Evolutionary conservation across 2,888 invertebrate species (phyloP), one percentile per base, ranked within the genome.

Genomic region (Ectemnius cavifrons): DNA sequence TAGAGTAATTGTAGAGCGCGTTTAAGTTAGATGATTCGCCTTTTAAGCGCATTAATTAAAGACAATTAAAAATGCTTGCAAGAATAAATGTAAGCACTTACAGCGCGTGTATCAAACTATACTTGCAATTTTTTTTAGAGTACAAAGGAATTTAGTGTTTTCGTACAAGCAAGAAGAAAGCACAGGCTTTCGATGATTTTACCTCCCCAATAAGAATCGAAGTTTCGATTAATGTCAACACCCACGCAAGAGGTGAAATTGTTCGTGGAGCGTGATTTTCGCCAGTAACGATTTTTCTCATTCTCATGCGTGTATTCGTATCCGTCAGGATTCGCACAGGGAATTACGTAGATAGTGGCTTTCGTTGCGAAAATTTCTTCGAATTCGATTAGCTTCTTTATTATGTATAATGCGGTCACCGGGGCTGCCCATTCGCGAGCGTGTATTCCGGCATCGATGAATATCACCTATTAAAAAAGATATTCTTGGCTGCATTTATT

Each of bases 181-280:
- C 37, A 11, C 11, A 11, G 8, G 37, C 1, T 37, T 11, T 6
- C 37, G 37, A 37, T 11, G 37, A 11, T 11, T 37, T 57, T 57
- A 82, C 90, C 85, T 90, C 92, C 93, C 95, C 95, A 95, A 76
- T 92, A 91, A 84, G 93, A 94, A 73, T 93, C 94, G 83, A 93
- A 96, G 90, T 96, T 96, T 1, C 95, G 92, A 89, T 96, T 96
- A 0, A 93, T 93, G 85, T 96, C 96, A 0, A 94, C 94, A 18
- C 96, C 96, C 13, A 91, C 90, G 82, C 95, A 96, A 1, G 20
- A 0, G 0, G 91, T 87, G 2, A 85, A 79, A 0, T 60, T 0
- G 11, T 4, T 14, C 3, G 1, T 13, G 0, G 93, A 92, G 2
- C 94, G 92, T 0, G 94, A 94, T 86, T 95, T 94, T 27, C 94